phyloP scores from a whole-genome alignment of 2,113 vertebrate species.

The Atractosteus spatula region DNA sequence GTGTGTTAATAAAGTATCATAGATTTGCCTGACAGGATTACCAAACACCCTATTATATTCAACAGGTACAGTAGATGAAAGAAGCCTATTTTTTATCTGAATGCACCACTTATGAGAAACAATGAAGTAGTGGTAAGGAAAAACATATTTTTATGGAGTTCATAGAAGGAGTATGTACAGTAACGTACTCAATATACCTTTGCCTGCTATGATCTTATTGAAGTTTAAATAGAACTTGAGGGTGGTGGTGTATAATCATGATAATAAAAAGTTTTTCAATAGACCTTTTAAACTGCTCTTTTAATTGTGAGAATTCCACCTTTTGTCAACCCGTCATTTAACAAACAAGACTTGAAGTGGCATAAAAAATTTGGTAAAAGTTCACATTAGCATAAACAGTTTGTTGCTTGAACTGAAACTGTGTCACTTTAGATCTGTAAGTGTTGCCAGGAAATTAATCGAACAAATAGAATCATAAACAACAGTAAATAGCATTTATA shows the following conservation, averaged over 20 bases:
- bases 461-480: background rate
- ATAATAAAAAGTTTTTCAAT: background rate
- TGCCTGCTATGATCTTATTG: background rate
- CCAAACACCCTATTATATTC: slow-evolving; percentile 7
- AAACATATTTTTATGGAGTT: background rate
- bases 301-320: slow-evolving; percentile 1
- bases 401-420: background rate
- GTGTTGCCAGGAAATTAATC: background rate
- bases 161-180: background rate
- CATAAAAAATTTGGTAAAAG: slow-evolving; percentile 5
- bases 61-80: background rate
- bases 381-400: background rate
- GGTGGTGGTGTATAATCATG: background rate
- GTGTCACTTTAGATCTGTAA: background rate
- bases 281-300: slow-evolving; percentile 8
- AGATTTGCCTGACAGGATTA: slow-evolving; percentile 11
- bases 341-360: background rate
- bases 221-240: background rate
- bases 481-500: background rate
- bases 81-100: slow-evolving; percentile 10
- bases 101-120: slow-evolving; percentile 12
- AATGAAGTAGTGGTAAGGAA: slow-evolving; percentile 11
- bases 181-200: background rate
- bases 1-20: slow-evolving; percentile 9
- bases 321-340: background rate